Conservation (phyloP, 2,797 vertebrate species). For the Todus mexicanus region DNA sequence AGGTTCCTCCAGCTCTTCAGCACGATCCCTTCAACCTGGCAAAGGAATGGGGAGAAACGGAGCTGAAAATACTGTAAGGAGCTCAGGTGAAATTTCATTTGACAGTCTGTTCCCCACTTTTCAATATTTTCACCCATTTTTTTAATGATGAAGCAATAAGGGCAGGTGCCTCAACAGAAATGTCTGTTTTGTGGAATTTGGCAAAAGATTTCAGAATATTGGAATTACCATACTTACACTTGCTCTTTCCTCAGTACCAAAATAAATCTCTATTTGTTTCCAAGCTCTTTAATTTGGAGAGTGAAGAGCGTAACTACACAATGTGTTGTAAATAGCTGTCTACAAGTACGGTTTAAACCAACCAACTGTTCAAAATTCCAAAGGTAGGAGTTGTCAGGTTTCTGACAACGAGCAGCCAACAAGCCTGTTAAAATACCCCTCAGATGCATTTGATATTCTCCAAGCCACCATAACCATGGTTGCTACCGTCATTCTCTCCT, state of each 20-base stretch:
- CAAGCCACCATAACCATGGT: not conserved
- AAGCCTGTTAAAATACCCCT: not conserved
- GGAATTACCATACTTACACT: fast-evolving
- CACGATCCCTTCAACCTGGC: fast-evolving
- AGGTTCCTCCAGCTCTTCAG: not conserved
- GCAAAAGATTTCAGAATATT: not conserved
- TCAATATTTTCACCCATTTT: not conserved
- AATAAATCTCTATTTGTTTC: not conserved
- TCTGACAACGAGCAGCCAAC: not conserved
- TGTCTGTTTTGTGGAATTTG: not conserved
- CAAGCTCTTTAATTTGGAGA: not conserved
- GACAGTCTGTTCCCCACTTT: not conserved
- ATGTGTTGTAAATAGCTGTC: not conserved
- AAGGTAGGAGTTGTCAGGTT: not conserved
- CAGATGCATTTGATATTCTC: not conserved
- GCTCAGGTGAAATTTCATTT: fast-evolving
- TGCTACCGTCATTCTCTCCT: not conserved
- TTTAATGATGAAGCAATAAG: not conserved
- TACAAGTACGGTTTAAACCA: not conserved
- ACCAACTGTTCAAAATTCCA: not conserved
- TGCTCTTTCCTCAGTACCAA: not conserved
- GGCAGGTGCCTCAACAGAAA: not conserved
- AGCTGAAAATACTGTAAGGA: fast-evolving
- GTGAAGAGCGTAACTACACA: not conserved
- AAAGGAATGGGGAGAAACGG: not conserved